Percentiles rank a stretch among this genome's conserved stretches.
Conservation (phyloP, 2,797 vertebrate species). For the Bradypus variegatus region DNA sequence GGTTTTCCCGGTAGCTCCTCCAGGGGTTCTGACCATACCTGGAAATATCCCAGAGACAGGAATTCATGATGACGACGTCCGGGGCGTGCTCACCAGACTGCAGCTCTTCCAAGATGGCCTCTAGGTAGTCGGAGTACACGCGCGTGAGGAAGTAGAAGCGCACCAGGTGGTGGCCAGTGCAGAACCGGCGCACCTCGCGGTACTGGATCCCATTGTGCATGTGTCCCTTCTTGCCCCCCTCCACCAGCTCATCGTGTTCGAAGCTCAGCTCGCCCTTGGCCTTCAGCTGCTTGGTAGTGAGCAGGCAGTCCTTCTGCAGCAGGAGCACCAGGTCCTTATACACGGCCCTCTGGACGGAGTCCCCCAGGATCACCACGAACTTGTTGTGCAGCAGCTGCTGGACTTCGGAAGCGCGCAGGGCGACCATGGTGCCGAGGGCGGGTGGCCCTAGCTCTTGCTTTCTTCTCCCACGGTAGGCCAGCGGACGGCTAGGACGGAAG, state of each 20-base stretch:
- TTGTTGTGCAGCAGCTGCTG: constrained; percentile 84
- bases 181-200: constrained; percentile 82
- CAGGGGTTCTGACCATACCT: constrained; percentile 75
- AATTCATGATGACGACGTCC: constrained; percentile 83
- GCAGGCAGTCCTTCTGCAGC: constrained; percentile 77
- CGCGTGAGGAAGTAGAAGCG: constrained; percentile 87
- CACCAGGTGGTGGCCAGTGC: constrained; percentile 78
- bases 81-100: constrained; percentile 43
- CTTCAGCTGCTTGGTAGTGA: constrained; percentile 75
- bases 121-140: constrained; percentile 79
- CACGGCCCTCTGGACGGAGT: constrained; percentile 83
- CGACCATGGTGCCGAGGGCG: constrained; percentile 49
- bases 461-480: not conserved
- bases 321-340: constrained; percentile 86
- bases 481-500: constrained; percentile 38
- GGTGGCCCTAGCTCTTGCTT: not conserved
- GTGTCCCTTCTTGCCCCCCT: constrained; percentile 69
- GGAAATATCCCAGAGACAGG: constrained; percentile 88
- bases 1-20: constrained; percentile 75
- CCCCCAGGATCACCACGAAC: constrained; percentile 83
- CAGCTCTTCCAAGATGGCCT: constrained; percentile 78
- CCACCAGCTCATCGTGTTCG: constrained; percentile 78
- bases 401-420: constrained; percentile 69
- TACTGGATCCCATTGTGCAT: constrained; percentile 79
- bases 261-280: constrained; percentile 83